A percentile compares a stretch with the other conserved stretches of the same genome.
Conservation (phyloP, 2,797 vertebrate genomes). For the Garrulus glandarius region DNA sequence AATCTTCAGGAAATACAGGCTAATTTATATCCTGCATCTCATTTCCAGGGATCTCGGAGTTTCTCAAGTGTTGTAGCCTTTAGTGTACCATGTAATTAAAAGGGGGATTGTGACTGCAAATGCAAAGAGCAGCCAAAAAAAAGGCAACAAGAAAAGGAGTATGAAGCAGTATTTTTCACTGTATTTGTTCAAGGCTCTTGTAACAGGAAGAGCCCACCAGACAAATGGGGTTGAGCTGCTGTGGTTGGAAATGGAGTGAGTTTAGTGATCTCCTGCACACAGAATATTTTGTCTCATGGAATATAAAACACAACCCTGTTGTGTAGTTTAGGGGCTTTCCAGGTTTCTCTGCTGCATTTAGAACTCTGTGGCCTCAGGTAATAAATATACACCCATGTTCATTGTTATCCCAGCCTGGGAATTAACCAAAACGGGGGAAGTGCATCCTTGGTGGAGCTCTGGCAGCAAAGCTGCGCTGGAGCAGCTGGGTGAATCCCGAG, state of each 20-base stretch:
- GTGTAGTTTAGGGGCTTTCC: background rate
- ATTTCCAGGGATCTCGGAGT: background rate
- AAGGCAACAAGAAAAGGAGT: rapidly evolving
- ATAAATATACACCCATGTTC: rapidly evolving
- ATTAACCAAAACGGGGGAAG: background rate
- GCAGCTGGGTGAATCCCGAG: background rate
- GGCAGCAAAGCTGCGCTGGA: background rate
- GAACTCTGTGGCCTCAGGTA: background rate
- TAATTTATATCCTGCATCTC: background rate
- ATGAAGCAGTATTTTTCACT: background rate
- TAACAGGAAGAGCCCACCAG: background rate
- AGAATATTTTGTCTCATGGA: background rate
- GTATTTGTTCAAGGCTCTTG: background rate
- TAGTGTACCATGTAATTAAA: background rate
- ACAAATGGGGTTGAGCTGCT: background rate
- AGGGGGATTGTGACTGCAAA: background rate
- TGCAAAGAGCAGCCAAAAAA: background rate
- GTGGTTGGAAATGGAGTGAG: background rate
- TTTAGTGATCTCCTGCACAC: background rate
- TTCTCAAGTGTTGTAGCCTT: background rate
- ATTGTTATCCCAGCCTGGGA: background rate
- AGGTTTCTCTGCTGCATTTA: background rate
- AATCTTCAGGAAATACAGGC: background rate
- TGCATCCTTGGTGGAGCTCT: background rate
- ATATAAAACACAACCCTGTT: background rate